Conservation (phyloP, 2,797 vertebrate species). For the Sitta carolinensis region DNA sequence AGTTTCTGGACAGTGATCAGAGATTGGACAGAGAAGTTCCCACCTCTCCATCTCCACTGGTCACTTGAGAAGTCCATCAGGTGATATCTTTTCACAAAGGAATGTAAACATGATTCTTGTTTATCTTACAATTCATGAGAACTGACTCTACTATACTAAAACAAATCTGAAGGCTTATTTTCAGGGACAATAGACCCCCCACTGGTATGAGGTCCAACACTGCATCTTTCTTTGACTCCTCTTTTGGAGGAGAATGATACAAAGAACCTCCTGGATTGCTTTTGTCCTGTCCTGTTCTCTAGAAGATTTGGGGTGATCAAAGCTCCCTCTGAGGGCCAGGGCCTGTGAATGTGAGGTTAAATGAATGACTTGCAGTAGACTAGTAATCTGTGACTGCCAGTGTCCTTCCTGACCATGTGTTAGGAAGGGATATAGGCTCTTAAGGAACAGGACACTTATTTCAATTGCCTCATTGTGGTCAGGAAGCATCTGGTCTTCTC, state of each 20-base stretch:
- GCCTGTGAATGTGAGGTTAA: neutral
- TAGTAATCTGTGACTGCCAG: neutral
- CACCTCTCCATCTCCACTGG: no score
- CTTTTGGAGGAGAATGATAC: neutral
- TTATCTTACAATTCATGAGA: no score
- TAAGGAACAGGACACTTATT: neutral
- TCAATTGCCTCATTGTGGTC: neutral
- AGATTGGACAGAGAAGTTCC: no score
- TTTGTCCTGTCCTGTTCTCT: neutral
- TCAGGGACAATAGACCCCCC: neutral
- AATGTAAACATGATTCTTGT: no score
- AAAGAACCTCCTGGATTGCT: neutral
- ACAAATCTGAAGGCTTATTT: no score
- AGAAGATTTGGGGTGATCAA: neutral
- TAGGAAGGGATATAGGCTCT: neutral
- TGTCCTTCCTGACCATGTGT: neutral
- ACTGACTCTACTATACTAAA: no score
- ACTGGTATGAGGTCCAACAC: neutral
- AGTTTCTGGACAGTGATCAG: no score
- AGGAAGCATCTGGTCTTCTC: neutral
- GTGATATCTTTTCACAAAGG: no score
- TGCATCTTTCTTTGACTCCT: neutral
- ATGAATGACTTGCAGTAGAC: neutral
- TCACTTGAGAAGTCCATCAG: no score
- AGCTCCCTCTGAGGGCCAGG: neutral